Base-by-base conservation (phyloP, 2,797 vertebrate species). In the Typhlichthys eigenmanni region DNA sequence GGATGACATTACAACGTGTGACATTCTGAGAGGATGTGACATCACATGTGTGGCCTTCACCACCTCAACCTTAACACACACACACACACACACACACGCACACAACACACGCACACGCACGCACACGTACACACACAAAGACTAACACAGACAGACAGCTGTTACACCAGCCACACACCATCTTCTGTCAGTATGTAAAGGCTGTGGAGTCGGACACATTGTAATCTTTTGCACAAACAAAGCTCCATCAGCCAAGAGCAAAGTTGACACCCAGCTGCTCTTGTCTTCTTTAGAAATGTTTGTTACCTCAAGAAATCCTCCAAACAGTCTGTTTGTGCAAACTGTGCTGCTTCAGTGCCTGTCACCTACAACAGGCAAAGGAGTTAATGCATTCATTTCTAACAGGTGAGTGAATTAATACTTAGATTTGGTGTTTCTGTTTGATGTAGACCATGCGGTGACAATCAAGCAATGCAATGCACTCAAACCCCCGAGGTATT, bases 11-110 rank as follows among this genome's bases (percentile, higher is more conserved):
- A 88, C 72, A 85, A 91, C 79, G 69, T 82, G 59, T 80, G 61
- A 90, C 94, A 93, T 86, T 91, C 88, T 88, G 83, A 82, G 78
- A 78, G 68, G 79, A 81, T 66, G 59, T 63, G 84, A 88, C 82
- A 55, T 66, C 69, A 75, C 10, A 24, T 79, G 79, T 85, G 81
- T 58, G 66, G 69, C 80, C 72, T 79, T 71, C 74, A 67, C 58
- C 34, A 47, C 13, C 54, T 8, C 12, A 29, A 38, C 8, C 9
- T 32, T n/a, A 13, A 24, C 12, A 62, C 49, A 0, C 55, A 52
- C 59, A 14, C 56, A 60, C 59, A 48, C 17, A 65, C 13, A 47
- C 54, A 19, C 62, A 3, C 24, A 24, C 24, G 2, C 19, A 19
- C 19, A 19, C 55, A 43, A 19, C 55, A 43, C 19, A 16, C 34